phyloP scores from a whole-genome alignment of 2,113 vertebrate genomes.

The Phrynosoma blainvillii region DNA sequence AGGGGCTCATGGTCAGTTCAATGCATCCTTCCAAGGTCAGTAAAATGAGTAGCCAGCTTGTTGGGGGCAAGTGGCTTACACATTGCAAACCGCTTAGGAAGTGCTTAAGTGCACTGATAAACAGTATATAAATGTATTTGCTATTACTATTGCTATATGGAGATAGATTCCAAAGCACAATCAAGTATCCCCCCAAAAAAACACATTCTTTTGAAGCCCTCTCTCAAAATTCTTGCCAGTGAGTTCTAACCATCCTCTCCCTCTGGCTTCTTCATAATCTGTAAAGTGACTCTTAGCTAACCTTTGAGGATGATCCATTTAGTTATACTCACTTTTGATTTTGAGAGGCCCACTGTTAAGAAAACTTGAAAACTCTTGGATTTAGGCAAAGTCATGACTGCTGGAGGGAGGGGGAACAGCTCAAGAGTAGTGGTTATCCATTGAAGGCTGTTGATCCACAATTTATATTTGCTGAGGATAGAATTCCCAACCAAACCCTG shows the following conservation, averaged over 20 bases:
- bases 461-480: conserved; percentile 16
- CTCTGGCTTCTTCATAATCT: background rate
- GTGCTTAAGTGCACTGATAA: too few relatives aligned
- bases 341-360: background rate
- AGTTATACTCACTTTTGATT: background rate
- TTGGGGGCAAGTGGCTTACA: too few relatives aligned
- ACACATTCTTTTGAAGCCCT: background rate
- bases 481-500: conserved; percentile 35
- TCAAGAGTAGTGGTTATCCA: background rate
- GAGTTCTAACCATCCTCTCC: background rate
- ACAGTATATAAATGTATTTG: too few relatives aligned
- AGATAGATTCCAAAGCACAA: background rate
- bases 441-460: conserved; percentile 25
- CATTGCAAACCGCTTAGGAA: too few relatives aligned
- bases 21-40: too few relatives aligned
- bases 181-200: background rate
- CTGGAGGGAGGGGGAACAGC: background rate
- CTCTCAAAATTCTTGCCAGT: background rate
- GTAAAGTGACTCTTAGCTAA: background rate
- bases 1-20: too few relatives aligned
- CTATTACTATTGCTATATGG: too few relatives aligned
- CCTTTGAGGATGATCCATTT: background rate
- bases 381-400: background rate
- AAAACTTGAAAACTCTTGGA: background rate
- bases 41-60: too few relatives aligned